Percentiles rank a stretch among this genome's conserved stretches.
Evolutionary conservation across 2,113 vertebrate genomes (phyloP).

Genomic region (Budorcas taxicolor): DNA sequence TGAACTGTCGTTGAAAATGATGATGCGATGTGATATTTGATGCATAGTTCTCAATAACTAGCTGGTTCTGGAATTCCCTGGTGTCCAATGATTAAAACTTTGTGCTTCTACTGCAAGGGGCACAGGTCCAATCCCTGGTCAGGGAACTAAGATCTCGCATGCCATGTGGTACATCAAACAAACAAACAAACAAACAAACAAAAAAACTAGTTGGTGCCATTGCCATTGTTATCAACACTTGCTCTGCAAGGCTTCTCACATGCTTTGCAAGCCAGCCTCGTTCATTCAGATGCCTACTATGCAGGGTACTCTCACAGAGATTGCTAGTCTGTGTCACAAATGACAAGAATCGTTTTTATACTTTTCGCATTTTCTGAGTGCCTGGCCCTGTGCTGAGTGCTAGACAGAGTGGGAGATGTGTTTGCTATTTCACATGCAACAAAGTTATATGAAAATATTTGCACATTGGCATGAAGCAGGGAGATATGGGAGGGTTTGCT

Average conservation of each 20-base stretch:
- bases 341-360: background rate
- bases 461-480: background rate
- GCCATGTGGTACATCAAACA: background rate
- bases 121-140: background rate
- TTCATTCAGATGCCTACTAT: background rate
- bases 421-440: background rate
- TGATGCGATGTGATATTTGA: background rate
- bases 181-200: background rate
- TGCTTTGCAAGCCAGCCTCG: background rate
- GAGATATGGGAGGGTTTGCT: background rate
- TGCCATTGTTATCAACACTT: background rate
- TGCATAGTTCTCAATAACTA: background rate
- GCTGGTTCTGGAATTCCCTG: background rate
- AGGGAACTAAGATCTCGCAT: background rate
- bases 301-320: background rate
- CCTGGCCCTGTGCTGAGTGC: background rate
- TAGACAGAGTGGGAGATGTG: background rate
- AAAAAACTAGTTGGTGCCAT: background rate
- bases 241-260: background rate
- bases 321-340: background rate
- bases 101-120: background rate
- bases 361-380: background rate
- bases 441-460: background rate
- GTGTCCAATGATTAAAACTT: background rate
- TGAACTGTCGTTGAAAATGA: background rate